Conservation (phyloP, 2,888 invertebrate species). For the Ferrisia virgata region DNA sequence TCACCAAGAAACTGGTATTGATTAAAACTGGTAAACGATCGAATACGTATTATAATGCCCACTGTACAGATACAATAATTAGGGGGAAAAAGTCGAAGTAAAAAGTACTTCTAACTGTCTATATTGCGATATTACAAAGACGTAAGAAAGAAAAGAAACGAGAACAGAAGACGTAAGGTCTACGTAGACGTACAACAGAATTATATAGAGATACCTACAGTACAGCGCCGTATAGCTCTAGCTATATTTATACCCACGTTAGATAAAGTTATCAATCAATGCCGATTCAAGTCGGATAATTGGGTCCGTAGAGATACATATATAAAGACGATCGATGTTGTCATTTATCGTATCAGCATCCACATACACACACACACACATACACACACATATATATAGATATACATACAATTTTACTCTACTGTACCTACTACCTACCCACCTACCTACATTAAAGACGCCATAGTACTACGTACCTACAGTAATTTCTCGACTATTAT, state of each 20-base stretch:
- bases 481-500: constrained; percentile 8
- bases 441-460: neutral
- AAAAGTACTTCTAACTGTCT: too few species aligned
- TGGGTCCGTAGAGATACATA: constrained; percentile 43
- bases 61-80: too few species aligned
- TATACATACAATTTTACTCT: neutral
- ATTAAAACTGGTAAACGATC: too few species aligned
- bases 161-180: neutral
- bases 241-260: neutral
- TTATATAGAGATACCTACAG: neutral
- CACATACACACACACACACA: constrained; percentile 9
- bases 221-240: too few species aligned
- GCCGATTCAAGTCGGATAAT: constrained; percentile 40
- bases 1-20: too few species aligned
- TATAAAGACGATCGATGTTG: constrained; percentile 43
- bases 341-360: too few species aligned
- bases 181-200: neutral
- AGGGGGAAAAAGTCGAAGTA: too few species aligned
- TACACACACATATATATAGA: neutral
- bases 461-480: neutral
- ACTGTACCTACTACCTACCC: neutral
- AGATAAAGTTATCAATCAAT: constrained; percentile 45
- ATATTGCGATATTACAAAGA: too few species aligned
- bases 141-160: too few species aligned
- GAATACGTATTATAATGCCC: too few species aligned